Conservation (phyloP, 2,888 invertebrate genomes). For the Diarsia mendica region DNA sequence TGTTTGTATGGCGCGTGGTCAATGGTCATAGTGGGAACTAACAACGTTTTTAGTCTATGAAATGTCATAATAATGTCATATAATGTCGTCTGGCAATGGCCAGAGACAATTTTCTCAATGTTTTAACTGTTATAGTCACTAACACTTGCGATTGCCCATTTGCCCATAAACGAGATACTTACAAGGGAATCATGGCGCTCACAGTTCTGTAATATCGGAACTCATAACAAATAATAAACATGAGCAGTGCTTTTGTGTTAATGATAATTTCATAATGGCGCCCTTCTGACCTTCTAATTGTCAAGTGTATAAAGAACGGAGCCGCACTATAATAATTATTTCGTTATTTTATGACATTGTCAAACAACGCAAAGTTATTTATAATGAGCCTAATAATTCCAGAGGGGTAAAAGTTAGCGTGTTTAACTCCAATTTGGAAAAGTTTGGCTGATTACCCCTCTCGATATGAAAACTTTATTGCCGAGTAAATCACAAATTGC, state of each 20-base stretch:
- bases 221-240: background rate
- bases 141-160: too few relatives aligned
- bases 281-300: background rate
- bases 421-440: conserved; percentile 54
- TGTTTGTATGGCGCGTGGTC: background rate
- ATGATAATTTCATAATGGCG: background rate
- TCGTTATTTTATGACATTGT: conserved; percentile 2
- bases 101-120: background rate
- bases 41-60: too few relatives aligned
- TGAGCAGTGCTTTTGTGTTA: too few relatives aligned
- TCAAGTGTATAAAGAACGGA: background rate
- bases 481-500: conserved; percentile 44
- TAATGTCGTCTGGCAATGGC: too few relatives aligned
- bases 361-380: conserved; percentile 38
- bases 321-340: background rate
- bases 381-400: conserved; percentile 18
- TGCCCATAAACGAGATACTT: too few relatives aligned
- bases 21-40: background rate
- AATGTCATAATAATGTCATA: too few relatives aligned
- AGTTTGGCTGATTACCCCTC: conserved; percentile 35
- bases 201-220: background rate
- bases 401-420: conserved; percentile 56
- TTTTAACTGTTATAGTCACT: background rate
- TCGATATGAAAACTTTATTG: conserved; percentile 51
- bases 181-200: background rate